Conservation (phyloP, 2,797 vertebrate genomes). For the Notolepis coatsorum region DNA sequence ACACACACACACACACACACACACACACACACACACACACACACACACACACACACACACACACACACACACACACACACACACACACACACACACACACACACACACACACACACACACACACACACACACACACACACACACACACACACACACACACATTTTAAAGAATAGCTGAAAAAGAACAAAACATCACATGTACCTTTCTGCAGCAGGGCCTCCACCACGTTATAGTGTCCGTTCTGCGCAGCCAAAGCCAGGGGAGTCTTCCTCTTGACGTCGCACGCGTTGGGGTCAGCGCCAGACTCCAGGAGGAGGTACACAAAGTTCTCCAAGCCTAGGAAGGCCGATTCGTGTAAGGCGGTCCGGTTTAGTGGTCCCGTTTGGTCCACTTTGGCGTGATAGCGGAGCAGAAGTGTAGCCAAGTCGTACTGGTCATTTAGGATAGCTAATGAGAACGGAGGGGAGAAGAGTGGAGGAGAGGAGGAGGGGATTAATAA, state of each 20-base stretch:
- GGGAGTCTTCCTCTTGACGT: conserved; percentile 89
- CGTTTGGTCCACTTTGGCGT: conserved; percentile 83
- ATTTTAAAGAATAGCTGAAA: no score
- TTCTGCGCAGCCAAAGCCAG: conserved; percentile 93
- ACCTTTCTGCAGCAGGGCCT: conserved; percentile 91
- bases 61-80: no score
- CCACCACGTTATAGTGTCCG: conserved; percentile 88
- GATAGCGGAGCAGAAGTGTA: conserved; percentile 85
- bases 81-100: no score
- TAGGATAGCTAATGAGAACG: conserved; percentile 82
- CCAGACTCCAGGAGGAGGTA: conserved; percentile 87
- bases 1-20: no score
- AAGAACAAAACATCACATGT: background rate
- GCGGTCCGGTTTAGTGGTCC: conserved; percentile 89
- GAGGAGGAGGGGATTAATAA: conserved; percentile 1
- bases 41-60: no score
- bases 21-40: no score
- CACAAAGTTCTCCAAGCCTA: conserved; percentile 88
- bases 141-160: no score
- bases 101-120: no score
- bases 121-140: no score
- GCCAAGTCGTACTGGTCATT: conserved; percentile 88
- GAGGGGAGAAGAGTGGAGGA: background rate
- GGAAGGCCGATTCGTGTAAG: conserved; percentile 91
- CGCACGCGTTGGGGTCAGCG: conserved; percentile 86